Conservation (phyloP, 92 coral and sea anemone genomes). For the Epizoanthus ramosus region DNA sequence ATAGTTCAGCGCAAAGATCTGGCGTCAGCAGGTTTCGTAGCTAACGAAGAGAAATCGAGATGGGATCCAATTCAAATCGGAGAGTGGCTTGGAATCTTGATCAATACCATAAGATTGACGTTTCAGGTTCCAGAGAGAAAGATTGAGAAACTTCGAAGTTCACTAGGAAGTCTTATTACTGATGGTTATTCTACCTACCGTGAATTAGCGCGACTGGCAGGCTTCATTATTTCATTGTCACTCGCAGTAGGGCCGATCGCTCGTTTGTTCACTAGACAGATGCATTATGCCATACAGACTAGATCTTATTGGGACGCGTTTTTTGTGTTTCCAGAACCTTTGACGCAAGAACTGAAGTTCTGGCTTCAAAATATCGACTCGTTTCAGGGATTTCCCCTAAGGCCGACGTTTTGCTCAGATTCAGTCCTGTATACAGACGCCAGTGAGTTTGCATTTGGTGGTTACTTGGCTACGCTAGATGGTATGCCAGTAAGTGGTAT, state of each 20-base stretch:
- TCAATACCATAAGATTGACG: constrained; percentile 56
- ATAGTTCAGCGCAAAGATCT: constrained; percentile 8
- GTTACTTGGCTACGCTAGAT: constrained; percentile 18
- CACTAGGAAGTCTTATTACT: constrained; percentile 33
- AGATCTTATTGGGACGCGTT: constrained; percentile 47
- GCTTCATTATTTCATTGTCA: constrained; percentile 46
- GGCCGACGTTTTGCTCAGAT: background rate
- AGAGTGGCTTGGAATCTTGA: constrained; percentile 62
- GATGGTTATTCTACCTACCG: constrained; percentile 48
- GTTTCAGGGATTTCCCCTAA: no score
- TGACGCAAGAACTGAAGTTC: constrained; percentile 50
- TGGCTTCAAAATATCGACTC: no score
- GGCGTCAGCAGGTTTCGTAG: constrained; percentile 20
- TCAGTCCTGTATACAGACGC: constrained; percentile 41
- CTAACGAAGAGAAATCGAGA: constrained; percentile 19
- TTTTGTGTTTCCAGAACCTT: constrained; percentile 23
- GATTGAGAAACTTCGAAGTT: constrained; percentile 35
- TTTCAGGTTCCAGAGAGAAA: constrained; percentile 53
- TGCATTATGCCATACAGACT: background rate
- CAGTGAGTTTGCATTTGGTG: constrained; percentile 48
- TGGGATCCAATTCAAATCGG: constrained; percentile 41
- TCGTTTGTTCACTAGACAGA: no score
- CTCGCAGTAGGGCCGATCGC: constrained; percentile 41
- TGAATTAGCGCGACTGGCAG: constrained; percentile 56
- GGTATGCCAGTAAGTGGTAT: no score